Base-by-base conservation (phyloP, 2,888 invertebrate species). In the Oconnorella tubifera region DNA sequence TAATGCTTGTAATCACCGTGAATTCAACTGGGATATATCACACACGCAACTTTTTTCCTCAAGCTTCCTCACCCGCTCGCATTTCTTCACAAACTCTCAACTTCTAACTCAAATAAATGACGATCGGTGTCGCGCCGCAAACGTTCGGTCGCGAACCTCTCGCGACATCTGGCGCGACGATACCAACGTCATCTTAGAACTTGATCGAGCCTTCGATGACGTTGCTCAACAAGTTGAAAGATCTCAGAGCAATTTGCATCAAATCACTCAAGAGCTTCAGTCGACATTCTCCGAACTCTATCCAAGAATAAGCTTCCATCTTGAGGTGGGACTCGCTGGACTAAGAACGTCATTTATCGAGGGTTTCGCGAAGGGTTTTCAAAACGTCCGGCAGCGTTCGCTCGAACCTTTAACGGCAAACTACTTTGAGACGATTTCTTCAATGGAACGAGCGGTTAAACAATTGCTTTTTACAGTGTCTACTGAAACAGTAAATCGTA, bases 331-430 rank as follows among this genome's bases (percentile, higher is more conserved):
- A 48, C 60, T 68, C 28, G 59, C 33, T 2, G 68, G 68, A 14
- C 14, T 66, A 32, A 58, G 56, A 28, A 29, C 27, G 19, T 32
- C 63, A 1, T 51, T 66, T 29, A 29, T 51, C 0, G 33, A 49
- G 3, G 68, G 64, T 32, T 68, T 68, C 57, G 68, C 28, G 48
- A 40, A 33, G 10, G 49, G 56, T 4, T 68, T 69, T 32, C 33
- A 48, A 25, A 28, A n/a, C n/a, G 55, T 68, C 2, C 58, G 50
- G 28, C 23, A 59, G 28, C 40, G 62, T 3, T 56, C 58, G 19
- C 51, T 68, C 14, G 53, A 56, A n/a, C 64, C 62, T 2, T 49
- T 67, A 2, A 49, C 56, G n/a, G 6, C 58, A 1, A 48, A 62
- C 25, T 50, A 33, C 29, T 33, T 56, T 33, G 64, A 65, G 23